phyloP scores from a whole-genome alignment of 2,888 invertebrate species.

The Drosophila rubida region DNA sequence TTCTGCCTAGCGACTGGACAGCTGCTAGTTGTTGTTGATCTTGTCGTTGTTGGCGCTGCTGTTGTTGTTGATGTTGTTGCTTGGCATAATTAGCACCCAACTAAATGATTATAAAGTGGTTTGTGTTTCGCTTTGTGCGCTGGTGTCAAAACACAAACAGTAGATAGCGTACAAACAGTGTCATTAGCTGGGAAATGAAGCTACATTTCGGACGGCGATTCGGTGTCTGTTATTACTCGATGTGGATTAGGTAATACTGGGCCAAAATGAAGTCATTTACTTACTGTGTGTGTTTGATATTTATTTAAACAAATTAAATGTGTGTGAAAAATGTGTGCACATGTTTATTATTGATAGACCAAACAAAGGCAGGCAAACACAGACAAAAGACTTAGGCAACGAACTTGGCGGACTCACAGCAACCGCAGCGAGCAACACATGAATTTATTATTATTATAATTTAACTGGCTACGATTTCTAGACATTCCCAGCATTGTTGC shows the following conservation, averaged over 20 bases:
- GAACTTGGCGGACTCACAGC: conserved; percentile 55
- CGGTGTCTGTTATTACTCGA: conserved; percentile 13
- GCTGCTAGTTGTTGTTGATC: conserved; percentile 20
- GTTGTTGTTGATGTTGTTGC: conserved; percentile 29
- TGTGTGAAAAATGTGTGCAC: conserved; percentile 53
- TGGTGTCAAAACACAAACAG: conserved; percentile 48
- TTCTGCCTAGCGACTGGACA: conserved; percentile 15
- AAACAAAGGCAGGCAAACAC: conserved; percentile 38
- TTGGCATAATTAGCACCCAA: conserved; percentile 70
- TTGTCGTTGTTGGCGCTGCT: conserved; percentile 28
- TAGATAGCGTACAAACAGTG: conserved; percentile 54
- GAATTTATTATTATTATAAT: conserved; percentile 62
- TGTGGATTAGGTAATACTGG: conserved; percentile 37
- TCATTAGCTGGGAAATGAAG: conserved; percentile 61
- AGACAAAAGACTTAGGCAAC: conserved; percentile 77
- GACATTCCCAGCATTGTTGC: conserved; percentile 74
- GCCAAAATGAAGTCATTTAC: conserved; percentile 70
- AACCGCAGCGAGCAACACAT: conserved; percentile 19
- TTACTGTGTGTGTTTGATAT: conserved; percentile 46
- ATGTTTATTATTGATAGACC: conserved; percentile 59
- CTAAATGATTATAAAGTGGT: conserved; percentile 70
- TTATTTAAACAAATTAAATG: conserved; percentile 72
- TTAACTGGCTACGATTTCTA: conserved; percentile 69
- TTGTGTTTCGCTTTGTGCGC: conserved; percentile 37
- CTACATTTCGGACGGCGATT: conserved; percentile 5